phyloP scores from a whole-genome alignment of 2,797 vertebrate genomes.

The Poecile montanus region DNA sequence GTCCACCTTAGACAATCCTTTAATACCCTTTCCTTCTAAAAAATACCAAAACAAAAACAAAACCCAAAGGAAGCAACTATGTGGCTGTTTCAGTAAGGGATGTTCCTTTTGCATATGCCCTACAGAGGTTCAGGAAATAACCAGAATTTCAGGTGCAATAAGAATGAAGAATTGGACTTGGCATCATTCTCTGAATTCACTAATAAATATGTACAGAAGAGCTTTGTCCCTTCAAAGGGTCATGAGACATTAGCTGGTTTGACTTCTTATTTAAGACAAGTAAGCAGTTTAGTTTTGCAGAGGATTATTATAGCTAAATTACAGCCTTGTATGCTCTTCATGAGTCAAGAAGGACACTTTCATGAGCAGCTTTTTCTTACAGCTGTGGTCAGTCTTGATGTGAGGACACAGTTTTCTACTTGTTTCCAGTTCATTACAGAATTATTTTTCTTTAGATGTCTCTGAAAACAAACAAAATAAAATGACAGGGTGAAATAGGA shows the following conservation, averaged over 20 bases:
- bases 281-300: conserved; percentile 14
- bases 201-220: conserved; percentile 33
- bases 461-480: conserved; percentile 65
- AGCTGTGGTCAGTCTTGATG: not conserved
- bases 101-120: not conserved
- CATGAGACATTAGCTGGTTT: conserved; percentile 21
- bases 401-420: not conserved
- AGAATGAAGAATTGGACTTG: not conserved
- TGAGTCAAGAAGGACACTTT: conserved; percentile 8
- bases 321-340: not conserved
- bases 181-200: not conserved
- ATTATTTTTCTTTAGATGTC: conserved; percentile 60
- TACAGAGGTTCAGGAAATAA: not conserved
- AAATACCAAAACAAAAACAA: not conserved
- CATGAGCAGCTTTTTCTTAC: conserved; percentile 25
- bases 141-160: not conserved
- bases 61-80: not conserved
- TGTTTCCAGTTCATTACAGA: conserved; percentile 20
- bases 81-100: not conserved
- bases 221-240: conserved; percentile 13
- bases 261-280: conserved; percentile 30
- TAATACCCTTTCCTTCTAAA: not conserved
- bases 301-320: conserved; percentile 30
- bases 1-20: not conserved
- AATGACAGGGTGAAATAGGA: not conserved